Percentiles rank a stretch among this genome's conserved stretches.
Evolutionary conservation across 2,888 invertebrate genomes (phyloP).

Genomic region (Noctua pronuba): DNA sequence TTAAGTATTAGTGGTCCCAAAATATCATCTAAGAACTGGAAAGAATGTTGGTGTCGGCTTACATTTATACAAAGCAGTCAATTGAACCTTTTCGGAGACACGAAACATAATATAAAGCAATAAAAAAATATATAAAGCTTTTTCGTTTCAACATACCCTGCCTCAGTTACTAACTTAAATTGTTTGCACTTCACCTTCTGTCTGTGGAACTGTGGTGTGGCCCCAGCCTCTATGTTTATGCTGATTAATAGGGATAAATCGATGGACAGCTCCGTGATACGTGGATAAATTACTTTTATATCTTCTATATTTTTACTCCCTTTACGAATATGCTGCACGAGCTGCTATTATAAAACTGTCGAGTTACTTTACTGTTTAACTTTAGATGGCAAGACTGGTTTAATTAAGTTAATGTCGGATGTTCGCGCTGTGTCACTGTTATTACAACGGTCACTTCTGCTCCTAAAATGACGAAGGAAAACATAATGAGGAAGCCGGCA

Average conservation of each 20-base stretch:
- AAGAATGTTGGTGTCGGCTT: not conserved
- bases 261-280: constrained; percentile 62
- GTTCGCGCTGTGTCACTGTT: not conserved
- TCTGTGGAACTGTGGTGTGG: not conserved
- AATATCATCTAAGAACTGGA: not conserved
- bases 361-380: not conserved
- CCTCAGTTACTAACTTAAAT: not conserved
- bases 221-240: constrained; percentile 55
- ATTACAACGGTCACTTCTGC: not conserved
- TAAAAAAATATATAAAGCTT: not conserved
- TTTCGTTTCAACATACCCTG: not conserved
- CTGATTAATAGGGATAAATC: constrained; percentile 67
- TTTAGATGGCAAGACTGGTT: not conserved
- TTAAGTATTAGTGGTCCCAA: not conserved
- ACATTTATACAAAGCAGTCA: not conserved
- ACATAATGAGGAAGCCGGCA: not conserved
- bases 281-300: constrained; percentile 62
- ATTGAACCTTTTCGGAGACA: not conserved
- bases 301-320: constrained; percentile 43
- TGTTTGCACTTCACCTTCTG: constrained; percentile 14
- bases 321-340: constrained; percentile 31
- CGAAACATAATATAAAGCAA: not conserved
- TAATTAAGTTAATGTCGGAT: not conserved
- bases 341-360: constrained; percentile 24
- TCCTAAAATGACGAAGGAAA: not conserved